phyloP scores from a whole-genome alignment of 2,113 vertebrate species.

The Pardalotus punctatus region DNA sequence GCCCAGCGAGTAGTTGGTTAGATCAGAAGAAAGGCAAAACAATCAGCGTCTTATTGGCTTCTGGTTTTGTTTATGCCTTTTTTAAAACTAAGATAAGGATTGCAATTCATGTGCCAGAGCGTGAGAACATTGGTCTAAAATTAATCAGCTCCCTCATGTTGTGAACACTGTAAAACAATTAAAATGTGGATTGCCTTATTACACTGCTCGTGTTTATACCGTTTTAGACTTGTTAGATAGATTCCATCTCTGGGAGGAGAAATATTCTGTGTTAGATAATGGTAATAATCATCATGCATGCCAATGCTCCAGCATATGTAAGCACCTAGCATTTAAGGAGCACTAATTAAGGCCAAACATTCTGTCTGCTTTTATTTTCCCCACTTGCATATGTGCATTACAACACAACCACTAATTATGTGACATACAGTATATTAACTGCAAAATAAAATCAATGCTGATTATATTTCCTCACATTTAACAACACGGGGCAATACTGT shows the following conservation, averaged over 20 bases:
- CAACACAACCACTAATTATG: neutral
- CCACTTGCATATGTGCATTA: neutral
- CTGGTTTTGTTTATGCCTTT: neutral
- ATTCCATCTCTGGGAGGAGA: constrained; percentile 3
- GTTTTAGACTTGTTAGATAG: neutral
- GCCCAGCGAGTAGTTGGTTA: neutral
- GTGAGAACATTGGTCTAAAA: neutral
- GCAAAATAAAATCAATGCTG: neutral
- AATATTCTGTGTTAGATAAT: neutral
- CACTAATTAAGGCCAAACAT: constrained; percentile 1
- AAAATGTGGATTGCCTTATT: neutral
- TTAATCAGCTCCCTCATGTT: neutral
- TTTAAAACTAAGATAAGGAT: neutral
- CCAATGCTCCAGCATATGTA: neutral
- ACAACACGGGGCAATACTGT: neutral
- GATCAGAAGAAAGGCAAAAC: neutral
- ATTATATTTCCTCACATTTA: neutral
- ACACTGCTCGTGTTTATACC: neutral
- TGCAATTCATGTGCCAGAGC: neutral
- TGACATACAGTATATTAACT: neutral
- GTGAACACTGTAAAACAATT: neutral
- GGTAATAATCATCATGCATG: fast-evolving
- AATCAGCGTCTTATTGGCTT: neutral
- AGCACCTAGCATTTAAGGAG: neutral
- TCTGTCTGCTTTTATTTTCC: constrained; percentile 18